These are phyloP conservation scores for Rhopalosiphum padi DNA, from an alignment of 1,140 invertebrate species.

Conservation along the genomic window DNA sequence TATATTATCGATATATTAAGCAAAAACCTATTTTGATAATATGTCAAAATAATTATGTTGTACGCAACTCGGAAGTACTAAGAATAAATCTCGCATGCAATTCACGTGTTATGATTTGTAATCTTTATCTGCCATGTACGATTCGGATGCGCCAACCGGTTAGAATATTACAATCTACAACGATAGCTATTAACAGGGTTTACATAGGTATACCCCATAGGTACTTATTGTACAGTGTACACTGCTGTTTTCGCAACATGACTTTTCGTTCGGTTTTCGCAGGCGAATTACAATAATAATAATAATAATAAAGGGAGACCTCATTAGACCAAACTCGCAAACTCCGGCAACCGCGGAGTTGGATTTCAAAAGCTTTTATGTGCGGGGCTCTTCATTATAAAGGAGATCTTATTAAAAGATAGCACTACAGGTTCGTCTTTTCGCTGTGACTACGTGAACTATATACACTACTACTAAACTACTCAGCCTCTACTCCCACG, in stretches of 20 bases:
- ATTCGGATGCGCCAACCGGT: background rate
- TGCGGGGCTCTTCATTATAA: background rate
- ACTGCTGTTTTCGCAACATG: background rate
- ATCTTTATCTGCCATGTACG: background rate
- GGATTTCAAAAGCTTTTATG: conserved; percentile 26
- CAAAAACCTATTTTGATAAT: background rate
- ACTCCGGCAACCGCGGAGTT: background rate
- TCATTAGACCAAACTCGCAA: conserved; percentile 15
- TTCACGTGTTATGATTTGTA: background rate
- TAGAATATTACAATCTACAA: background rate
- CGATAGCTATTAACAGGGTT: background rate
- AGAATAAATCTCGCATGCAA: background rate
- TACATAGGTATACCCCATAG: background rate
- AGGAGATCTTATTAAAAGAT: conserved; percentile 38
- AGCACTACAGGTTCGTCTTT: background rate
- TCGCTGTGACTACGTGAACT: background rate
- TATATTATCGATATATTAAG: too few relatives aligned
- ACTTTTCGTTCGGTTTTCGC: background rate
- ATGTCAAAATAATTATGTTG: background rate
- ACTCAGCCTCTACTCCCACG: background rate
- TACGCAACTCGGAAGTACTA: too few relatives aligned
- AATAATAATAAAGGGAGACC: background rate
- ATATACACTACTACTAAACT: background rate
- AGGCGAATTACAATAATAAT: background rate
- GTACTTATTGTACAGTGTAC: background rate